Base-by-base conservation (phyloP, 2,797 vertebrate genomes). In the Gobionotothen gibberifrons region DNA sequence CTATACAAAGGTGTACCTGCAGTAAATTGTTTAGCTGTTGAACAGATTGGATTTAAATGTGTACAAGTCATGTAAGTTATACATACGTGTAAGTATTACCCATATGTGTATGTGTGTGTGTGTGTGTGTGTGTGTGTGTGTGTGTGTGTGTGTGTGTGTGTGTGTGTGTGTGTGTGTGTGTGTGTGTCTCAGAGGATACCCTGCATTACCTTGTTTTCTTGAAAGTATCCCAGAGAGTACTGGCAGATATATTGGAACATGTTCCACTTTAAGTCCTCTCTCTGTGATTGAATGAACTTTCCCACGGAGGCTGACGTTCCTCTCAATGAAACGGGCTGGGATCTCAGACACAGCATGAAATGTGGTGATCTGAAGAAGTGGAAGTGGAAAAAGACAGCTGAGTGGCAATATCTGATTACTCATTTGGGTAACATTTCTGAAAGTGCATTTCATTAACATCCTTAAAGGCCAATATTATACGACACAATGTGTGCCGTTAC, bases 231-330 rank as follows among this genome's bases (percentile, higher is more conserved):
- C 77, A 19, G 96, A 92, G 75, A 98, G 17, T 53, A 97, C 17
- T 10, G 97, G 97, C 78, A 98, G 21, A 71, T 86, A 83, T 70
- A 99, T 96, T 1, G 97, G 97, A 74, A 98, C 10, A 64, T 99
- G 97, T 61, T 98, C 97, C 69, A 98, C 94, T 92, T 96, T 91
- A 15, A 99, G 92, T 39, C 96, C 95, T 56, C 83, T 84, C 61
- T 96, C 95, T 0, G 95, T 96, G 76, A 98, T 12, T 2, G 57
- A 90, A 55, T 72, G 91, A 43, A 99, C 86, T 81, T 90, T 96
- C 72, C 97, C 97, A 57, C 96, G 93, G 46, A 99, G 86, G 69
- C 96, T 97, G 87, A 99, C 93, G 26, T 96, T 96, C 81, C 81
- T 96, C 89, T 96, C 93, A 74, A 99, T 92, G 58, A 99, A 99